Evolutionary conservation across 2,888 invertebrate genomes (phyloP), one percentile per base, ranked within the genome.

Genomic region (Odontocolon sp.): DNA sequence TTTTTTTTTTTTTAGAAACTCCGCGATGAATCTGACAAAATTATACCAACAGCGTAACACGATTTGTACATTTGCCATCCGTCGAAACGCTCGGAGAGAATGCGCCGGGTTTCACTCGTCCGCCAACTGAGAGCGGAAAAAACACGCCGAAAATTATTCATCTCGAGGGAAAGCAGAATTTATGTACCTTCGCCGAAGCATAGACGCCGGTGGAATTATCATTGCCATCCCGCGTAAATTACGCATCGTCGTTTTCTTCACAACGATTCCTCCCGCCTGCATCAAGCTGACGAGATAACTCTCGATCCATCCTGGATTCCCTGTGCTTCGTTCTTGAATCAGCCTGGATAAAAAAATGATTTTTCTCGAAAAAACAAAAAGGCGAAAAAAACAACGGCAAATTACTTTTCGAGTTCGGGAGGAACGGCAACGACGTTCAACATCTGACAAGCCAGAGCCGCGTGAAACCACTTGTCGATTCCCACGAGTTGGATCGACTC

Each of bases 301-400:
- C 85, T 94, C 93, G 67, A 94, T 93, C 94, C 94, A 94, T 0
- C 94, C 94, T 0, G 94, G 93, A 87, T 93, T 92, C 0, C 94
- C 94, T 21, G 91, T 91, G 83, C 94, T 94, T 74, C 92, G 92
- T 28, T 92, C 91, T 84, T 94, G 94, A 78, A 94, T 92, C 3
- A 91, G 85, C 81, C 92, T 88, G 38, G 33, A n/a, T 31, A 28
- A 5, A 45, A 16, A 50, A 42, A 42, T 1, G 8, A 23, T 28
- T n/a, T 3, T 4, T 50, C 26, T 16, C 23, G 2, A 8, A 52
- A 33, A 54, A 11, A 9, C 38, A 33, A 50, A 56, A 77, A 82
- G n/a, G n/a, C n/a, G n/a, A n/a, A 36, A 36, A 36, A 6, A 36
- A 36, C 2, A 36, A 9, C 2, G 8, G 16, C 1, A 18, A 8